A percentile compares a stretch with the other conserved stretches of the same genome.
These are phyloP conservation scores for Ormyrus rosae DNA, from an alignment of 2,888 invertebrate species.

Conservation along the genomic window DNA sequence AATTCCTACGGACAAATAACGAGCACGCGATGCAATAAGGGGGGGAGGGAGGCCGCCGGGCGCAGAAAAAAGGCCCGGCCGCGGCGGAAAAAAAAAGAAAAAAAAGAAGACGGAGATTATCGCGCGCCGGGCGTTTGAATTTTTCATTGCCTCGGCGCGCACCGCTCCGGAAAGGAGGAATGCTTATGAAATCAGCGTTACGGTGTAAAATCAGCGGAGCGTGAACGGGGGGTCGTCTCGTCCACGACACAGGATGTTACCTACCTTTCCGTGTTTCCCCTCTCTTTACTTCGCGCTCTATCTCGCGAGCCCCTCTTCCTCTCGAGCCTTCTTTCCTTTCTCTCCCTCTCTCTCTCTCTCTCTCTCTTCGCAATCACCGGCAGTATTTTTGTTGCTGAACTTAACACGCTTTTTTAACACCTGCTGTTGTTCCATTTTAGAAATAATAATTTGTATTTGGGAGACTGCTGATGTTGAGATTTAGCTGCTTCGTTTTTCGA, in stretches of 20 bases:
- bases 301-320: conserved; percentile 46
- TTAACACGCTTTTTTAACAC: conserved; percentile 53
- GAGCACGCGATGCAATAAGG: not conserved
- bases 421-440: conserved; percentile 56
- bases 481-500: no score
- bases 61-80: not conserved
- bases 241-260: conserved; percentile 65
- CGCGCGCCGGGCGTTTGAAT: conserved; percentile 49
- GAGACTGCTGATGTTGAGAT: no score
- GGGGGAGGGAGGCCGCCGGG: not conserved
- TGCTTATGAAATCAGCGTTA: conserved; percentile 72
- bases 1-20: conserved; percentile 39
- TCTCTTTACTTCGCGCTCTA: conserved; percentile 57
- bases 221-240: conserved; percentile 65
- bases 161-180: conserved; percentile 61
- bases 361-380: conserved; percentile 56
- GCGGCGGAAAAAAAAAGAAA: conserved; percentile 40
- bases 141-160: conserved; percentile 36
- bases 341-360: conserved; percentile 4
- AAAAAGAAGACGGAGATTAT: conserved; percentile 35
- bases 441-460: conserved; percentile 48
- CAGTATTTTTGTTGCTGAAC: conserved; percentile 42
- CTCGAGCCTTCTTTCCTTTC: not conserved
- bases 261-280: conserved; percentile 66
- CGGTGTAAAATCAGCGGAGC: conserved; percentile 69